phyloP scores from a whole-genome alignment of 2,797 vertebrate species.

The Sebastes ruberrimus region DNA sequence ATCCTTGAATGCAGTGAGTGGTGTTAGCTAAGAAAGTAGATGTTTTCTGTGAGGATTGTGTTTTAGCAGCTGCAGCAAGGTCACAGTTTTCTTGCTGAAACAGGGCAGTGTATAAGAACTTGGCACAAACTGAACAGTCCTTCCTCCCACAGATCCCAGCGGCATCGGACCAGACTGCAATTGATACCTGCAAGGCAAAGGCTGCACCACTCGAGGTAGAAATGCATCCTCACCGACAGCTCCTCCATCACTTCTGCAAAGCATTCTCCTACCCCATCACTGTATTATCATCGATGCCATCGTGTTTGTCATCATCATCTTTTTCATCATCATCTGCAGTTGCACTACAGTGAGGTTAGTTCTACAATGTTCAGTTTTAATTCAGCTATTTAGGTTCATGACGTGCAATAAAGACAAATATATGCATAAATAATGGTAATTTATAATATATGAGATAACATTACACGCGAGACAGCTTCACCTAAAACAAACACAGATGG shows the following conservation, averaged over 20 bases:
- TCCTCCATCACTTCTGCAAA: constrained; percentile 8
- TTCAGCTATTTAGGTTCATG: not conserved
- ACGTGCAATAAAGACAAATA: not conserved
- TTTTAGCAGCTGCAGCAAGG: not conserved
- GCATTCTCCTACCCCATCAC: constrained; percentile 11
- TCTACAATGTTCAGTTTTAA: not conserved
- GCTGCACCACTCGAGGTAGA: constrained; percentile 75
- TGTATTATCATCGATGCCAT: not conserved
- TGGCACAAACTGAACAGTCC: constrained; percentile 45
- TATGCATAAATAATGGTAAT: constrained; percentile 4
- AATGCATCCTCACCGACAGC: constrained; percentile 27
- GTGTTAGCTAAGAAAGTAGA: not conserved
- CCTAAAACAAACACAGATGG: constrained; percentile 13
- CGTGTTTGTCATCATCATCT: not conserved
- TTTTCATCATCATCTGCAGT: constrained; percentile 7
- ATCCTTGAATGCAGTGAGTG: not conserved
- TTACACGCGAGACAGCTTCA: constrained; percentile 16
- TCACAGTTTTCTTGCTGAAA: constrained; percentile 6
- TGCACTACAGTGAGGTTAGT: not conserved
- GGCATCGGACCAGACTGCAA: constrained; percentile 79
- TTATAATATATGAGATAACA: constrained; percentile 24
- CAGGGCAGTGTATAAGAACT: constrained; percentile 16
- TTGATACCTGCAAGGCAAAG: constrained; percentile 79
- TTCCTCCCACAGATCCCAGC: constrained; percentile 79
- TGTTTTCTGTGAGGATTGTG: not conserved